Conservation (phyloP, 37 sponge, comb jelly and placozoan species). For the Beroe forskalii region DNA sequence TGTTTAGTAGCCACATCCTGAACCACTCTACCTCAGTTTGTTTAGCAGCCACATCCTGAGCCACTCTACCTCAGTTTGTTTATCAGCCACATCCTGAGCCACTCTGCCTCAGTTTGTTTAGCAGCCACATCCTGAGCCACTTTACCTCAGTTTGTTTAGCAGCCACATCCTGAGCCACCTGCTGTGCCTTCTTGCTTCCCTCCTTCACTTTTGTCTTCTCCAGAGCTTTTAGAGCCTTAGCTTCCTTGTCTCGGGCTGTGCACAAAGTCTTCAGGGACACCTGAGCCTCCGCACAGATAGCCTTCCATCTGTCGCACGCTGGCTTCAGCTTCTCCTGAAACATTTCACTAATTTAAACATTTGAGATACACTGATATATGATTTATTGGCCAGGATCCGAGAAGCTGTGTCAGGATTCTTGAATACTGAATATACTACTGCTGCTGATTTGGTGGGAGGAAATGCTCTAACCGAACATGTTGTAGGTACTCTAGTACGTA, state of each 20-base stretch:
- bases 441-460: too few relatives aligned
- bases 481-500: too few relatives aligned
- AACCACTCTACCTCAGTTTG: conserved; percentile 43
- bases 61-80: conserved; percentile 48
- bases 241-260: conserved; percentile 24
- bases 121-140: too few relatives aligned
- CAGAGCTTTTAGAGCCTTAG: not conserved
- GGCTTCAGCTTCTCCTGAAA: conserved; percentile 59
- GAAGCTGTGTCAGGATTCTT: too few relatives aligned
- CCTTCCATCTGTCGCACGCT: conserved; percentile 41
- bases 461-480: too few relatives aligned
- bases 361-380: too few relatives aligned
- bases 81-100: conserved; percentile 2
- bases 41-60: conserved; percentile 4
- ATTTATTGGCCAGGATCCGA: too few relatives aligned
- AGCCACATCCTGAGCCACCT: conserved; percentile 38
- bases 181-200: conserved; percentile 60
- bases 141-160: conserved; percentile 32
- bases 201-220: conserved; percentile 57
- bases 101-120: too few relatives aligned
- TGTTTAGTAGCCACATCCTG: too few relatives aligned
- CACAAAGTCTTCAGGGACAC: conserved; percentile 16
- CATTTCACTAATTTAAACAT: too few relatives aligned
- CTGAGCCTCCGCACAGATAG: conserved; percentile 39
- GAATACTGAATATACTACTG: too few relatives aligned